Base-by-base conservation (phyloP, 2,888 invertebrate species). In the Fissipunctia ypsillon region DNA sequence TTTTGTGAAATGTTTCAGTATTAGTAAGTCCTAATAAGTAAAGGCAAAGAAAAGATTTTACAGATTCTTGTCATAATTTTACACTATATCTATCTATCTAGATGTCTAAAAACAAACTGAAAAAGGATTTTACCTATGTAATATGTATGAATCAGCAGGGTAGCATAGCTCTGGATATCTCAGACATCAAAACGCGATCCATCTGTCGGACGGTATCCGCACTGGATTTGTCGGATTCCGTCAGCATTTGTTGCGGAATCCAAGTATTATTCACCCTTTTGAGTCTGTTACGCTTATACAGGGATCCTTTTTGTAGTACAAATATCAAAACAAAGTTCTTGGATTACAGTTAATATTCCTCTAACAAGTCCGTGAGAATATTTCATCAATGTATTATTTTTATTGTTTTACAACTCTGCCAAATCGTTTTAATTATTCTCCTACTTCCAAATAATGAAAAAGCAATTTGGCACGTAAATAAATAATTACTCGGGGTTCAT, bases 211-310 rank as follows among this genome's bases (percentile, higher is more conserved):
- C 85, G 83, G 74, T 87, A 88, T 87, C 87, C 89, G 88, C 85
- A 93, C 89, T 94, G 94, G 94, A 93, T 94, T 93, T 94, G 88
- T 88, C 84, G 89, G 93, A 90, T 91, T 88, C 88, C 80, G 78
- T 76, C 85, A 88, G 89, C 89, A 91, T 93, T 92, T 91, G 91
- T 91, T 90, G 86, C 78, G 50, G 76, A 81, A 88, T 87, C 91
- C 89, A 84, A 81, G 90, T 91, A 92, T 94, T 95, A 95, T 95
- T 94, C 94, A 94, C 95, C 95, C 95, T 93, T 95, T 93, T 89
- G 77, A 77, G 83, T 83, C 78, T 87, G 82, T 75, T 87, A 89
- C 87, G 83, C 89, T 90, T 88, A n/a, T n/a, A 91, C 91, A 91
- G 90, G n/a, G 73, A 73, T 63, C 73, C 77, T 74, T 74, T 81